Conservation (phyloP, 2,888 invertebrate genomes). For the Litoditis marina region DNA sequence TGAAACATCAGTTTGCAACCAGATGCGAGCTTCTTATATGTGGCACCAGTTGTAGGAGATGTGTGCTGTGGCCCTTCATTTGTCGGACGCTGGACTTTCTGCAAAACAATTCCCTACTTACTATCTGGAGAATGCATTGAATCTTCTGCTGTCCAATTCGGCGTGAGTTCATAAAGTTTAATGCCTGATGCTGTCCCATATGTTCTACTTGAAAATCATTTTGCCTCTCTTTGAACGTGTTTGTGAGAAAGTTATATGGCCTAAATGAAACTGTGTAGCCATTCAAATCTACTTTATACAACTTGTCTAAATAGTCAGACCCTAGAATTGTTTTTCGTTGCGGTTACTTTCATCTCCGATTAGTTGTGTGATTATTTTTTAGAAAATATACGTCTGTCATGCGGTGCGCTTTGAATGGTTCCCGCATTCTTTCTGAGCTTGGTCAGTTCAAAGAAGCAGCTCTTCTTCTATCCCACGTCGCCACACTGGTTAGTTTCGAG, state of each 20-base stretch:
- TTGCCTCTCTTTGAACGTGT: too few species aligned
- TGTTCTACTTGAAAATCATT: too few species aligned
- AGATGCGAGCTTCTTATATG: neutral
- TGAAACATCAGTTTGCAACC: too few species aligned
- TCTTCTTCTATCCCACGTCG: neutral
- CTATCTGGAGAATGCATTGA: constrained; percentile 86
- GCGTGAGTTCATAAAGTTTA: neutral
- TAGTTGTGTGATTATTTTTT: too few species aligned
- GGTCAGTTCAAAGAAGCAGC: neutral
- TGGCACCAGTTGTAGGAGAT: constrained; percentile 35
- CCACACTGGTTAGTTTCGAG: neutral
- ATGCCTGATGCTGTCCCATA: neutral
- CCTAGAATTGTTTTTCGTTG: too few species aligned
- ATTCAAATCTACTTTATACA: too few species aligned
- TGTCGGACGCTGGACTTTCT: constrained; percentile 72
- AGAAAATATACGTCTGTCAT: neutral
- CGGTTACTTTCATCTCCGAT: too few species aligned
- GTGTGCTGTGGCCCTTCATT: constrained; percentile 43
- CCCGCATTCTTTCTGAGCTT: neutral
- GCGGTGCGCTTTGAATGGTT: neutral
- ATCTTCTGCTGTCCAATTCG: constrained; percentile 3
- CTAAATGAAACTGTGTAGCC: too few species aligned
- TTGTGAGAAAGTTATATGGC: too few species aligned
- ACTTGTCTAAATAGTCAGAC: too few species aligned
- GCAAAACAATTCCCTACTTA: constrained; percentile 65